Conservation (phyloP, 2,797 vertebrate genomes). For the Artibeus lituratus region DNA sequence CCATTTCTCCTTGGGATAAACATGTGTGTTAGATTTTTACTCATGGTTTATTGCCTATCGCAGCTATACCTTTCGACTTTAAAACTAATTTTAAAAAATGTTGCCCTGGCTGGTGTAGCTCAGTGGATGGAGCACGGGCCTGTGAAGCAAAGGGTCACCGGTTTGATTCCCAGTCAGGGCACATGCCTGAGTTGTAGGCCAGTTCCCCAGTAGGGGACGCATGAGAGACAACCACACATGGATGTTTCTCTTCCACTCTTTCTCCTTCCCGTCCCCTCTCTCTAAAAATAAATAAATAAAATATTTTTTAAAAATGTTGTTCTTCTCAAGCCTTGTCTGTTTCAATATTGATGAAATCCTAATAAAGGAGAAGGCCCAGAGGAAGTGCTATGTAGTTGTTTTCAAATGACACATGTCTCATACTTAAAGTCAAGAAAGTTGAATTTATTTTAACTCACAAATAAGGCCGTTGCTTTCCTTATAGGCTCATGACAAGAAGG, state of each 20-base stretch:
- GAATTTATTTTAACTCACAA: constrained; percentile 43
- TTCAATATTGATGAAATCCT: constrained; percentile 50
- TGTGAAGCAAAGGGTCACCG: too few species aligned
- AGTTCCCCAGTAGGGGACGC: too few species aligned
- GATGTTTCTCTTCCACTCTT: too few species aligned
- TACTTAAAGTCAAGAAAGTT: constrained; percentile 45
- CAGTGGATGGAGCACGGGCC: too few species aligned
- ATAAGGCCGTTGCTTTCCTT: background rate
- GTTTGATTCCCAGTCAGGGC: too few species aligned
- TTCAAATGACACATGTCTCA: constrained; percentile 43
- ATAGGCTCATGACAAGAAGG: background rate
- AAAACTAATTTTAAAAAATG: background rate
- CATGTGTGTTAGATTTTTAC: background rate
- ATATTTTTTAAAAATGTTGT: background rate
- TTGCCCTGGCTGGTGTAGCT: background rate
- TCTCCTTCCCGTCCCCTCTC: too few species aligned
- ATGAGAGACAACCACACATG: too few species aligned
- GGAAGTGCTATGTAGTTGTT: background rate
- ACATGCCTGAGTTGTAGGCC: too few species aligned
- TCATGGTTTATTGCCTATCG: background rate
- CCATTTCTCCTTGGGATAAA: background rate
- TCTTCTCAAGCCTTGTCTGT: background rate
- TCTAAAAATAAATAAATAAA: too few species aligned
- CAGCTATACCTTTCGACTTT: background rate
- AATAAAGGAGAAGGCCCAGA: background rate